These are phyloP conservation scores for Mamestra configurata DNA, from an alignment of 1,140 invertebrate species.

Conservation along the genomic window DNA sequence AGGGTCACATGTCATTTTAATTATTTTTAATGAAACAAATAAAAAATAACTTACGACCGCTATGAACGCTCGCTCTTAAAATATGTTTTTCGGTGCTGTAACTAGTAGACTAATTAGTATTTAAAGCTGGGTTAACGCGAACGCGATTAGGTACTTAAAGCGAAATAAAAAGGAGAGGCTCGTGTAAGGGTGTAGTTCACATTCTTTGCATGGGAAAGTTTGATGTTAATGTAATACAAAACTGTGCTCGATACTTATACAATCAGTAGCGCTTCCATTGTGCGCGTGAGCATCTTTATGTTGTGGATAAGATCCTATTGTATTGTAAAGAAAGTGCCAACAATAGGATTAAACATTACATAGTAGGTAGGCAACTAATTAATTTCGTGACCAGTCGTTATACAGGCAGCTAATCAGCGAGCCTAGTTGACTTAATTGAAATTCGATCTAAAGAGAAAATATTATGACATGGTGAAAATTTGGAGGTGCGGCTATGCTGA, in stretches of 20 bases:
- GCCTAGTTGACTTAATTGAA: constrained; percentile 25
- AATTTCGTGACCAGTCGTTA: not conserved
- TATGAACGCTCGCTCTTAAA: constrained; percentile 49
- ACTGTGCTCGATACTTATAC: not conserved
- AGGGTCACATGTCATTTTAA: constrained; percentile 61
- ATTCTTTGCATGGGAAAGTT: constrained; percentile 12
- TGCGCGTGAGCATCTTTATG: constrained; percentile 21
- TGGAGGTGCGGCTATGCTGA: constrained; percentile 18
- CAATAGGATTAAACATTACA: constrained; percentile 20
- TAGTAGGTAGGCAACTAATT: no score
- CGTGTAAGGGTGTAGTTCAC: constrained; percentile 29
- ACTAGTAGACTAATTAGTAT: constrained; percentile 51
- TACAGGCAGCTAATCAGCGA: not conserved
- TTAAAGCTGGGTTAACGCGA: constrained; percentile 50
- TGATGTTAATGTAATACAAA: not conserved
- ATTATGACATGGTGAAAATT: constrained; percentile 27
- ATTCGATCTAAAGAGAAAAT: constrained; percentile 33
- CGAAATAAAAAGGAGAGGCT: constrained; percentile 48
- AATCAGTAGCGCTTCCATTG: not conserved
- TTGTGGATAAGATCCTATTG: constrained; percentile 19
- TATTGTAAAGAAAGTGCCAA: constrained; percentile 2
- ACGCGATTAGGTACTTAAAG: constrained; percentile 48
- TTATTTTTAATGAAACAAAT: constrained; percentile 60
- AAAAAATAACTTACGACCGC: constrained; percentile 53
- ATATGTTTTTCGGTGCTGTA: constrained; percentile 49